These are phyloP conservation scores for Pyrrhosoma nymphula DNA, from an alignment of 2,888 invertebrate genomes.

Conservation along the genomic window DNA sequence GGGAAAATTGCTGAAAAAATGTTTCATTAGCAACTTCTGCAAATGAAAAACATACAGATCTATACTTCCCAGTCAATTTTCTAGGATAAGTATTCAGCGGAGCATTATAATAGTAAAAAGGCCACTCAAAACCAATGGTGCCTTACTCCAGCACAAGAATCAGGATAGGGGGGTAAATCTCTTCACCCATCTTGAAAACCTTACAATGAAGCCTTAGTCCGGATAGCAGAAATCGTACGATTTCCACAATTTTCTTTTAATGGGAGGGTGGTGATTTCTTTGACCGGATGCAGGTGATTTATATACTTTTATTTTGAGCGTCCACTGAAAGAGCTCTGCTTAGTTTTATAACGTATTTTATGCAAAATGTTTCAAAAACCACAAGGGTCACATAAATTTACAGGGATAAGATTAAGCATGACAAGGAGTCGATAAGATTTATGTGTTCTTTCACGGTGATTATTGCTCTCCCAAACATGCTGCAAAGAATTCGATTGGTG, in stretches of 20 bases:
- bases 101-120: too few relatives aligned
- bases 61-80: too few relatives aligned
- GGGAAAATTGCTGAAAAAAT: too few relatives aligned
- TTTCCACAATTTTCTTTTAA: neutral
- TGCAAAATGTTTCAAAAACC: neutral
- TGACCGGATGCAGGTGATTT: neutral
- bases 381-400: neutral
- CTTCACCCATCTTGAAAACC: neutral
- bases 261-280: neutral
- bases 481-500: neutral
- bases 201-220: neutral
- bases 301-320: constrained; percentile 8
- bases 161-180: too few relatives aligned
- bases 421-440: neutral
- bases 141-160: too few relatives aligned
- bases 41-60: too few relatives aligned
- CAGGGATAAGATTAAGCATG: neutral
- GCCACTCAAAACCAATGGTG: too few relatives aligned
- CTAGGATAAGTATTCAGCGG: too few relatives aligned
- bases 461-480: neutral
- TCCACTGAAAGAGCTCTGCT: neutral
- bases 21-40: too few relatives aligned
- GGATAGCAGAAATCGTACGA: neutral
- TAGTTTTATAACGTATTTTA: neutral
- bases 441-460: constrained; percentile 11